Base-by-base conservation (phyloP, 1,140 invertebrate species). In the Drosophila ficusphila region DNA sequence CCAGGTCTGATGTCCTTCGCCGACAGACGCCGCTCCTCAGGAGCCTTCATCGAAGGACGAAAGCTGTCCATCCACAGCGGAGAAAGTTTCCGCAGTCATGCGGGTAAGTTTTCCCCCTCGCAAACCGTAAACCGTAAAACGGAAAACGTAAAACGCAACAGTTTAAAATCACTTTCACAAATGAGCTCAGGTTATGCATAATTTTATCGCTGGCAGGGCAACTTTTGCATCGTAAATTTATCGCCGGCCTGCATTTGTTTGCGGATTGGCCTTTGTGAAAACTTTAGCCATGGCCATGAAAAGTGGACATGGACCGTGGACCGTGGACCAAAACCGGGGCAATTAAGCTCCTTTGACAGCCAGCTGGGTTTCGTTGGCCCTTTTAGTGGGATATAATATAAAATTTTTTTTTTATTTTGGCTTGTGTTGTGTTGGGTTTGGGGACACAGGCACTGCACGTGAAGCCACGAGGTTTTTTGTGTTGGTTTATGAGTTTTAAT, bases 31-130 rank as follows among this genome's bases (percentile, higher is more conserved):
- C 89, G 90, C 46, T 91, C 91, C 29, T 90, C 90, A 4, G 90
- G 85, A 39, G 90, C 90, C 58, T 91, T 91, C 70, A 78, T 79
- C 31, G 91, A 91, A 47, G 88, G 88, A 52, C 76, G 91, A 33
- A 91, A 91, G 71, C 42, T 89, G 58, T 91, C 91, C 67, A 86
- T 91, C 25, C 83, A 91, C 48, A 91, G 86, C 46, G 88, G 89
- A 25, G 91, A 91, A 83, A 91, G 89, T 81, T 90, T 91, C 79
- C 90, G 91, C 68, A 90, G 89, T 58, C 89, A 90, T 83, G 75
- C 64, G 31, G 89, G 89, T 90, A 58, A 79, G 81, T 77, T 29
- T 19, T 1, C n/a, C 7, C 4, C 36, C 44, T 31, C 2, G 1
- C 4, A 0, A 9, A 0, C 3, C 4, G 0, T 16, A 18, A n/a